phyloP scores from a whole-genome alignment of 2,113 vertebrate species.

The Phylloscopus whistleri region DNA sequence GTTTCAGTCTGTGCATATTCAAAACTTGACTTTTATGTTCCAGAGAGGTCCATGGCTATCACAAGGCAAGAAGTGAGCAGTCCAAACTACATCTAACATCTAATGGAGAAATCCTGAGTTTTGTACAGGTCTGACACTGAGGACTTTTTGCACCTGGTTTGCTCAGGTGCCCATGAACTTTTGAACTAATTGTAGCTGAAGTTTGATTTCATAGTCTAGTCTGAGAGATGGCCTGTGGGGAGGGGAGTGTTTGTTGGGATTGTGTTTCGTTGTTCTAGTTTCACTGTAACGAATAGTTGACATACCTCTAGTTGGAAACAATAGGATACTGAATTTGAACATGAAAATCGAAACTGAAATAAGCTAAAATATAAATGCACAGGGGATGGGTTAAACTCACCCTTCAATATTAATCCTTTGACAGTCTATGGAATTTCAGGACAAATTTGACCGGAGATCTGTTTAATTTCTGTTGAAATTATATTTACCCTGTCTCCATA shows the following conservation, averaged over 20 bases:
- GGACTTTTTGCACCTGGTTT: neutral
- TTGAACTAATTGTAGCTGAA: neutral
- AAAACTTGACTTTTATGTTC: neutral
- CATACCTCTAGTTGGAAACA: neutral
- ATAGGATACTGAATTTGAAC: neutral
- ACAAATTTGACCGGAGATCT: slow-evolving; percentile 45
- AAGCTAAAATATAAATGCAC: neutral
- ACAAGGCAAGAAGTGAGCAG: neutral
- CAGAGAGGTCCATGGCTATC: neutral
- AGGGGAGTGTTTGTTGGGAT: neutral
- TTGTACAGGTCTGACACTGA: neutral
- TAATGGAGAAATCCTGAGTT: neutral
- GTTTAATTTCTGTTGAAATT: slow-evolving; percentile 7
- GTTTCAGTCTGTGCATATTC: neutral
- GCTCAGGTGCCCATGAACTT: neutral
- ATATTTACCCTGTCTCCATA: neutral
- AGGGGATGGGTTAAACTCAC: neutral
- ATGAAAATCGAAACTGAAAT: neutral
- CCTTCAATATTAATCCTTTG: neutral
- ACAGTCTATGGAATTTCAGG: neutral
- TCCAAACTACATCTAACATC: neutral
- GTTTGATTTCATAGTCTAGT: neutral
- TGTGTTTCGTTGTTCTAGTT: slow-evolving; percentile 19
- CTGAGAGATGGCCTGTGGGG: neutral
- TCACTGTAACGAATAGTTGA: slow-evolving; percentile 10